phyloP scores from a whole-genome alignment of 1,140 invertebrate genomes.

The Acromyrmex charruanus region DNA sequence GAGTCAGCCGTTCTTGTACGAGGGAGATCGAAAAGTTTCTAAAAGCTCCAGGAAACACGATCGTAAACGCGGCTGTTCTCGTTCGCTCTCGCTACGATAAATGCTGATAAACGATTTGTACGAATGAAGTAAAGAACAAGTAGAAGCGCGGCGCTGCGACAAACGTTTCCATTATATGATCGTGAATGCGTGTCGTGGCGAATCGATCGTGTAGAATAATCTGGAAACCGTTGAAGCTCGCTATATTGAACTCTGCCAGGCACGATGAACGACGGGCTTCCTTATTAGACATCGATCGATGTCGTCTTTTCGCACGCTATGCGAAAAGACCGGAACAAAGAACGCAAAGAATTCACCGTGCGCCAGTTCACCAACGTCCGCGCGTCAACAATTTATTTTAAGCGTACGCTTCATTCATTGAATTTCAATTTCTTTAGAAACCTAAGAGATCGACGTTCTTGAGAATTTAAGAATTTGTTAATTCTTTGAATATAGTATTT shows the following conservation, averaged over 20 bases:
- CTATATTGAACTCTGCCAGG: constrained; percentile 28
- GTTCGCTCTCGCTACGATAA: constrained; percentile 20
- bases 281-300: constrained; percentile 56
- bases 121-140: constrained; percentile 54
- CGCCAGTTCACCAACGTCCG: background rate
- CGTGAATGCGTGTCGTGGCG: background rate
- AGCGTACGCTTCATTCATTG: background rate
- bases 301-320: background rate
- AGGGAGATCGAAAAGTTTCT: constrained; percentile 51
- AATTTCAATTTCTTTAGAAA: constrained; percentile 12
- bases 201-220: constrained; percentile 60
- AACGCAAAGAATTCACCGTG: background rate
- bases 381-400: constrained; percentile 22
- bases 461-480: background rate
- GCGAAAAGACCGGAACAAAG: constrained; percentile 16
- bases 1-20: constrained; percentile 48
- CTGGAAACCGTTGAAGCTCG: constrained; percentile 44
- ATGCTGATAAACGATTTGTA: constrained; percentile 35
- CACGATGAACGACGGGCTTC: constrained; percentile 41
- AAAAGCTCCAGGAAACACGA: constrained; percentile 51
- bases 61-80: constrained; percentile 21
- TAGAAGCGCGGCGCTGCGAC: constrained; percentile 11
- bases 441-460: background rate
- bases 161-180: constrained; percentile 55
- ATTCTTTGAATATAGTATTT: background rate